Evolutionary conservation across 1,140 invertebrate species (phyloP).

Genomic region (Littorina saxatilis): DNA sequence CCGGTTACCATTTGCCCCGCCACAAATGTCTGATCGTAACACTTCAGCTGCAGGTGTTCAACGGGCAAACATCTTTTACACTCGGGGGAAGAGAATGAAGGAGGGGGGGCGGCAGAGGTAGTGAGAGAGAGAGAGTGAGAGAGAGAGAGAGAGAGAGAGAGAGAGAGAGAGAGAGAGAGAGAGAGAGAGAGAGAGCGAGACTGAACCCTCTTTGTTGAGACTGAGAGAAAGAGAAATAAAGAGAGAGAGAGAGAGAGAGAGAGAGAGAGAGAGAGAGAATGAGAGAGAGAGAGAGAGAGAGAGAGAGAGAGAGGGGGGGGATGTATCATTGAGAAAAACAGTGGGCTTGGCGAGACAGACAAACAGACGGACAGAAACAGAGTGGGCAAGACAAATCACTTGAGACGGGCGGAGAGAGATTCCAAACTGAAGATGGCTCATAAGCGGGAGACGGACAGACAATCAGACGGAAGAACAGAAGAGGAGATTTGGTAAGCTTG

Average conservation of each 20-base stretch:
- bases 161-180: neutral
- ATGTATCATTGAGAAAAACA: too few species aligned
- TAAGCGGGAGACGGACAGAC: too few species aligned
- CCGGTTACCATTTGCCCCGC: slow-evolving; percentile 1
- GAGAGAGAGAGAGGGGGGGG: neutral
- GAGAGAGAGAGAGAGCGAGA: too few species aligned
- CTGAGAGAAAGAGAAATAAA: neutral
- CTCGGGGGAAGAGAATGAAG: neutral
- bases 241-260: neutral
- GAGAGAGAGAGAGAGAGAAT: neutral
- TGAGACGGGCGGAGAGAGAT: neutral
- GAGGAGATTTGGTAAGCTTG: too few species aligned
- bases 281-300: neutral
- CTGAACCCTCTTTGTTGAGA: too few species aligned
- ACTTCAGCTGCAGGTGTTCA: slow-evolving; percentile 27
- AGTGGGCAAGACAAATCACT: too few species aligned
- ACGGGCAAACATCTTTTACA: slow-evolving; percentile 9
- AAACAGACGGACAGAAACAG: too few species aligned
- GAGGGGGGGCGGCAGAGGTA: neutral
- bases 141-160: neutral
- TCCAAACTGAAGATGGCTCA: too few species aligned
- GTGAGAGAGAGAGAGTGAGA: neutral
- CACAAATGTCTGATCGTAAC: slow-evolving; percentile 14
- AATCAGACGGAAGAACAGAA: too few species aligned
- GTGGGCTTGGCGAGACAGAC: too few species aligned